Conservation (phyloP, 2,888 invertebrate species). For the Hymenopus coronatus region DNA sequence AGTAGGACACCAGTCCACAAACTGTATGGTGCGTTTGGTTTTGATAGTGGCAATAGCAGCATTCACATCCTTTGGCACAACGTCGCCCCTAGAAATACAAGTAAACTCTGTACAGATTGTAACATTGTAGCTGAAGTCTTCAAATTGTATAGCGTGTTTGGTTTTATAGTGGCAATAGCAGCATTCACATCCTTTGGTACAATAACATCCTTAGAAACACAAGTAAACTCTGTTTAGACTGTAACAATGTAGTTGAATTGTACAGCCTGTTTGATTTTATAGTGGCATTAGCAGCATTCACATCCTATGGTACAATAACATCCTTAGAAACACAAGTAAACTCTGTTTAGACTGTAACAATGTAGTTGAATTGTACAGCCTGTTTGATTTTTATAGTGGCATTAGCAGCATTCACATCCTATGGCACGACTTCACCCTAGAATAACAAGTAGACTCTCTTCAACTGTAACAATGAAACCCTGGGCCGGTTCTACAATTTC, state of each 20-base stretch:
- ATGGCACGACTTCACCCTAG: constrained; percentile 45
- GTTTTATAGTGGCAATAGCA: constrained; percentile 45
- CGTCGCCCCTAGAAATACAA: constrained; percentile 39
- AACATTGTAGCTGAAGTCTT: too few relatives aligned
- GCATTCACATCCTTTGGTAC: constrained; percentile 54
- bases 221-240: neutral
- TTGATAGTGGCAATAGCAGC: constrained; percentile 48
- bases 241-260: constrained; percentile 43
- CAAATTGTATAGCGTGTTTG: constrained; percentile 48
- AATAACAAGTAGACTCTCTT: neutral
- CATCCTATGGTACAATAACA: constrained; percentile 49
- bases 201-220: constrained; percentile 40
- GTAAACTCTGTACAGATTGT: too few relatives aligned
- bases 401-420: constrained; percentile 56
- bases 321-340: constrained; percentile 33
- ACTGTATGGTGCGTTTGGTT: constrained; percentile 45
- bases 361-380: constrained; percentile 46
- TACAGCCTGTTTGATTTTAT: constrained; percentile 39
- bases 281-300: constrained; percentile 52
- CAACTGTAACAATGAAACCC: too few relatives aligned
- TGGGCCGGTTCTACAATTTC: too few relatives aligned
- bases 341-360: too few relatives aligned
- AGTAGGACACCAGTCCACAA: constrained; percentile 51
- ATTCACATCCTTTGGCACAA: constrained; percentile 52
- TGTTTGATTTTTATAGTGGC: constrained; percentile 35